A percentile compares a stretch with the other conserved stretches of the same genome.
Conservation (phyloP, 2,113 vertebrate species). For the Rhineura floridana region DNA sequence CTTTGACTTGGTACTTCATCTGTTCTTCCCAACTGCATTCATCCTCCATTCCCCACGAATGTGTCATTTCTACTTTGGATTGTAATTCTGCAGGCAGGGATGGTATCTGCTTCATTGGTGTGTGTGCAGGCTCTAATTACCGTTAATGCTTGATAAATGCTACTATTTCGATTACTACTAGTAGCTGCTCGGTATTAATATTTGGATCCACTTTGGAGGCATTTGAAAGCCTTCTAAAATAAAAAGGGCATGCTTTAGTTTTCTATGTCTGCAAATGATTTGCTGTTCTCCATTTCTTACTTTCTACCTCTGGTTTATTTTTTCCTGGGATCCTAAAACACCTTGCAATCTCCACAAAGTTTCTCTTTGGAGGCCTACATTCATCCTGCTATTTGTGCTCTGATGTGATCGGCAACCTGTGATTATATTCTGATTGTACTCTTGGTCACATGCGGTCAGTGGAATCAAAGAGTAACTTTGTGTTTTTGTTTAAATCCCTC, state of each 20-base stretch:
- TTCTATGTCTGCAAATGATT: neutral
- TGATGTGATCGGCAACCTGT: neutral
- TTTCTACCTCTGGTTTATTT: too few species aligned
- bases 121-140: neutral
- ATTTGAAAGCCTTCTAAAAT: neutral
- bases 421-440: neutral
- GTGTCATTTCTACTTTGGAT: neutral
- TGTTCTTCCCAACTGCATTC: neutral
- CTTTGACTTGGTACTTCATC: neutral
- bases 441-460: neutral
- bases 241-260: neutral
- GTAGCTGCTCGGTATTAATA: neutral
- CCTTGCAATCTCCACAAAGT: neutral
- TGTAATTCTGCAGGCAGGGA: neutral
- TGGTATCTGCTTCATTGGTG: neutral
- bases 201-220: neutral
- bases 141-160: too few species aligned
- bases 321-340: neutral
- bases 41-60: neutral
- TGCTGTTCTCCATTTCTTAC: neutral
- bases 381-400: neutral
- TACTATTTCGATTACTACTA: neutral
- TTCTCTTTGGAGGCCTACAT: neutral
- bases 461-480: neutral
- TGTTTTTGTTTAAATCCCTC: neutral